Conservation (phyloP, 1,140 invertebrate species). For the Bombus haemorrhoidalis region DNA sequence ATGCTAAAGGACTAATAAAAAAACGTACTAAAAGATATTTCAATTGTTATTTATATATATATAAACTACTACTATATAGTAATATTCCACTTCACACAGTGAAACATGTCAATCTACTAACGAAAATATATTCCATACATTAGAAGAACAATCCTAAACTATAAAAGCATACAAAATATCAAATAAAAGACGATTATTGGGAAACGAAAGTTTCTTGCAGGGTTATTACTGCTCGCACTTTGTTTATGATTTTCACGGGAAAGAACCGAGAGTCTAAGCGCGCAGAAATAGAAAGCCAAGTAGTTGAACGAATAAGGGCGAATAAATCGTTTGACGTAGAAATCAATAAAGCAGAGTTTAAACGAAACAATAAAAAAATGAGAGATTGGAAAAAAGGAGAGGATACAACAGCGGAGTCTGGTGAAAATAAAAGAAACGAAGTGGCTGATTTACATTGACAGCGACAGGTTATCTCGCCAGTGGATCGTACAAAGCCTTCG, state of each 20-base stretch:
- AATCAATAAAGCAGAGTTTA: slow-evolving; percentile 64
- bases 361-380: slow-evolving; percentile 37
- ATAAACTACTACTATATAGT: too few relatives aligned
- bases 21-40: too few relatives aligned
- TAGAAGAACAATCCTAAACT: background rate
- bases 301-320: slow-evolving; percentile 2
- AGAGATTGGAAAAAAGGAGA: slow-evolving; percentile 1
- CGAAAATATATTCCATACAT: slow-evolving; percentile 3
- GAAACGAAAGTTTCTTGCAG: slow-evolving; percentile 24
- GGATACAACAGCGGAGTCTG: slow-evolving; percentile 29
- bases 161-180: background rate
- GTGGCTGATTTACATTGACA: slow-evolving; percentile 64
- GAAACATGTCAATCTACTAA: background rate
- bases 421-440: slow-evolving; percentile 52
- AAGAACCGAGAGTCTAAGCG: slow-evolving; percentile 23
- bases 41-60: too few relatives aligned
- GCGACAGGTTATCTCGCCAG: slow-evolving; percentile 49
- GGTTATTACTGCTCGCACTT: slow-evolving; percentile 15
- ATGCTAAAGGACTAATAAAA: too few relatives aligned
- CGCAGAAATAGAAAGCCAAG: background rate
- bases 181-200: slow-evolving; percentile 2
- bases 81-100: background rate
- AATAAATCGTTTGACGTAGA: slow-evolving; percentile 57
- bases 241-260: slow-evolving; percentile 63
- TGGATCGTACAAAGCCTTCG: slow-evolving; percentile 29